Evolutionary conservation across 2,888 invertebrate species (phyloP), one percentile per base, ranked within the genome.

Genomic region (Acleris literana): DNA sequence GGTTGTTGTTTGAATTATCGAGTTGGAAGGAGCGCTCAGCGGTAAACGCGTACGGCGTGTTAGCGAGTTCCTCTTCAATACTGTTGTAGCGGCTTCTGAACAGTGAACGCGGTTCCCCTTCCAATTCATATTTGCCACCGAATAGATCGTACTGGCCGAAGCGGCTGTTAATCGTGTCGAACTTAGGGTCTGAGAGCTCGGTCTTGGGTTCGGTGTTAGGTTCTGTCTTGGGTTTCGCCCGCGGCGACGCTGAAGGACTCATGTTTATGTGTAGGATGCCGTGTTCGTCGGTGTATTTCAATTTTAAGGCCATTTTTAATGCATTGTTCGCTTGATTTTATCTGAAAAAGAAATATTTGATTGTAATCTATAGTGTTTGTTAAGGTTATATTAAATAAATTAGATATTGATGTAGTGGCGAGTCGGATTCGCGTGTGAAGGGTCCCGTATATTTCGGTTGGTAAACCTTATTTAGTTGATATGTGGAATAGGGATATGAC

Each of bases 21-120:
- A 82, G 70, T 6, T 83, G 78, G 0, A 83, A 72, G 18, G 87
- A 78, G 46, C 88, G 85, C 3, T 87, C 86, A 0, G 87, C 84
- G 0, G 89, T 86, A 82, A 93, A 93, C 64, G 93, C 93, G 77
- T 93, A 93, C 22, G 93, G 93, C 59, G 93, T 93, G 70, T 93
- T 93, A 0, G 93, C 92, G 0, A 93, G 76, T 39, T 93, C 93
- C 66, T 92, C 90, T 69, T 93, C 93, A 1, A 93, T 85, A 68
- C 92, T 93, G 72, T 93, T 93, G 87, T 92, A 92, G 4, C 93
- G 84, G 69, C 90, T 92, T 7, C 93, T 80, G 78, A 93, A 93
- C 2, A 93, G 81, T 25, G 92, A 92, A 3, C 80, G 83, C 25
- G 82, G 80, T 16, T 78, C 84, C 67, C 84, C 80, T 44, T 81